Evolutionary conservation across 2,113 vertebrate genomes (phyloP).

Genomic region (Rafetus swinhoei): DNA sequence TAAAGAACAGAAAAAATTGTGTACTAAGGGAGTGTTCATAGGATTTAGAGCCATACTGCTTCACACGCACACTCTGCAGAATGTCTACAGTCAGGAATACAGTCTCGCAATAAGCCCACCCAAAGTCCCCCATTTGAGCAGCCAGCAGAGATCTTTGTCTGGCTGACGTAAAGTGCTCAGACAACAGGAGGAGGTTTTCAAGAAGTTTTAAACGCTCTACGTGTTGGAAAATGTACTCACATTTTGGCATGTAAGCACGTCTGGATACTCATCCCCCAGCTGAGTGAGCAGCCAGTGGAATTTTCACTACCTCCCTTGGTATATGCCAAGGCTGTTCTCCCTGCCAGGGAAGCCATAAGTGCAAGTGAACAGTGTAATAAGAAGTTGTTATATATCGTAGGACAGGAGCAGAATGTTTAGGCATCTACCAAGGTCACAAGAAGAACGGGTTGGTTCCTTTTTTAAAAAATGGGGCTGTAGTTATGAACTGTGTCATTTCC

Average conservation of each 20-base stretch:
- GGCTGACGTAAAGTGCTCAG: neutral
- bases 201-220: neutral
- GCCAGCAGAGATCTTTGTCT: neutral
- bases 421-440: fast-evolving
- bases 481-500: neutral
- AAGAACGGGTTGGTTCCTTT: neutral
- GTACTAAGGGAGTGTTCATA: neutral
- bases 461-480: neutral
- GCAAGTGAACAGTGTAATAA: neutral
- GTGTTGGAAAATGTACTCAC: neutral
- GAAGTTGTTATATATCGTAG: neutral
- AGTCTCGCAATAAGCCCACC: neutral
- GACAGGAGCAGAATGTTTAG: neutral
- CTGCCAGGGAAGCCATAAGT: neutral
- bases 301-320: neutral
- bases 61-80: neutral
- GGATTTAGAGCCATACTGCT: neutral
- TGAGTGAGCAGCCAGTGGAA: neutral
- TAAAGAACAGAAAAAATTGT: neutral
- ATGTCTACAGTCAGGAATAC: neutral
- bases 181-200: neutral
- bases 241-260: neutral
- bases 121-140: neutral
- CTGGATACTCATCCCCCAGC: neutral
- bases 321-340: neutral